Conservation (phyloP, 2,888 invertebrate species). For the Neocrepidodera transversa region DNA sequence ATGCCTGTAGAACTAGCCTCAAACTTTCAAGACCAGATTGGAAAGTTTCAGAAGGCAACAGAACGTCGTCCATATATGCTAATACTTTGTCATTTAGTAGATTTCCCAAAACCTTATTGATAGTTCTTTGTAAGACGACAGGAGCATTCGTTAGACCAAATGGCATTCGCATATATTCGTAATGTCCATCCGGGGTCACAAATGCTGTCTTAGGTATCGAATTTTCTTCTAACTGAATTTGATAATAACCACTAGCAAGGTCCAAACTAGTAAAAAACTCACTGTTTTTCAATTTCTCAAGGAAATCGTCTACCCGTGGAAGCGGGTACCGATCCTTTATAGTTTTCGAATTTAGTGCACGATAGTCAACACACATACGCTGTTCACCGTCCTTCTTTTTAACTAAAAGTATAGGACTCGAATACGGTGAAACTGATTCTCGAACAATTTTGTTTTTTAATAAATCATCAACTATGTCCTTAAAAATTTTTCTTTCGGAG, state of each 20-base stretch:
- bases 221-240: neutral
- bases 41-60: too few relatives aligned
- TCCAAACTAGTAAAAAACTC: neutral
- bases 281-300: slow-evolving; percentile 28
- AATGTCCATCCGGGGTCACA: neutral
- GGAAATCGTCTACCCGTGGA: slow-evolving; percentile 28
- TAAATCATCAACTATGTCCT: neutral
- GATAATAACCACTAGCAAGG: neutral
- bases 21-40: too few relatives aligned
- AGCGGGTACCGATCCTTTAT: slow-evolving; percentile 34
- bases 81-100: too few relatives aligned
- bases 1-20: neutral
- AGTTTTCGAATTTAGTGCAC: slow-evolving; percentile 26
- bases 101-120: neutral
- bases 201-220: too few relatives aligned
- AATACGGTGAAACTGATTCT: slow-evolving; percentile 15
- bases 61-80: too few relatives aligned
- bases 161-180: neutral
- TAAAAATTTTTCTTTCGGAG: neutral
- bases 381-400: neutral
- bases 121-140: neutral
- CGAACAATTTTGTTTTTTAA: neutral
- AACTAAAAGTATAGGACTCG: slow-evolving; percentile 23
- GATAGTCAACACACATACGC: neutral
- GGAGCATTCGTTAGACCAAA: neutral